Evolutionary conservation across 92 coral and sea anemone species (phyloP), one percentile per base, ranked within the genome.

Genomic region (Actinostola sp.): DNA sequence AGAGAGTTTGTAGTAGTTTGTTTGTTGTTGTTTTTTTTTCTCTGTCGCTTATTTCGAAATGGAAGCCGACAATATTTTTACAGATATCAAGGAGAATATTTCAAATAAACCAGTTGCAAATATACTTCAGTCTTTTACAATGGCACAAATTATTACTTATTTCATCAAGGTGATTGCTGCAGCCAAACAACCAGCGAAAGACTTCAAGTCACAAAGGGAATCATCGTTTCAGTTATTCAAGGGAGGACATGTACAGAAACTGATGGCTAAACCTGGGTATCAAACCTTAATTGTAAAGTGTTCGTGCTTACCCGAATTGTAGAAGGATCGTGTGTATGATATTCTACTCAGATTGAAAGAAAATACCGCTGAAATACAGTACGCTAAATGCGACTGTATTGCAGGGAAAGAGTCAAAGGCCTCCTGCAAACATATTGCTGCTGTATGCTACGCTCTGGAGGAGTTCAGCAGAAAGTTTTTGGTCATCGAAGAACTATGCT

Each of bases 401-500:
- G 76, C 84, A 3, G 88, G 83, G 2, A 83, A 45, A 66, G 75
- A 82, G 15, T 79, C 79, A 33, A 63, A 14, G 6, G 75, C 81
- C 15, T 61, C 71, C 26, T 76, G 88, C 43, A 82, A 82, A 67
- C 87, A 82, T 17, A 77, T 83, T 57, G 82, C 82, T 13, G 83
- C 83, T 28, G 61, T 76, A 14, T 82, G 83, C 52, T 84, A 84
- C 55, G 84, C 84, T n/a, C 48, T 84, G 24, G 84, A 78, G 75
- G 45, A 39, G 45, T 84, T 84, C 26, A 70, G 64, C 36, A 63
- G 85, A 67, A 31, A 78, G 13, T 59, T 67, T 35, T n/a, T n/a
- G n/a, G 52, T 71, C 51, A 75, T 74, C 14, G 55, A 78, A 7
- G 72, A 78, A 24, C 41, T 71, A 27, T 62, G 77, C 12, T 78